Evolutionary conservation across 2,888 invertebrate species (phyloP), one percentile per base, ranked within the genome.

Genomic region (Phyllotreta cruciferae): DNA sequence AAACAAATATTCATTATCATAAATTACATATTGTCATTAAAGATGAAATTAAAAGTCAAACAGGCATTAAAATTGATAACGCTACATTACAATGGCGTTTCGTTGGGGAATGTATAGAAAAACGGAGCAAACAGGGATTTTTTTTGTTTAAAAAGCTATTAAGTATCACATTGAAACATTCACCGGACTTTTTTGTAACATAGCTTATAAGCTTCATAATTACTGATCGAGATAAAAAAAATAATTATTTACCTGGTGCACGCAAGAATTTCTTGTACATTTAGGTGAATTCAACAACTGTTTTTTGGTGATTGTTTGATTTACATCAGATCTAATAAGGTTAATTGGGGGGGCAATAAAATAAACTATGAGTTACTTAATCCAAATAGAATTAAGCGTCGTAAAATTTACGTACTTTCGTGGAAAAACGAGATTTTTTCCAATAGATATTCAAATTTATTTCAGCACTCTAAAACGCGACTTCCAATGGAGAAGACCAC

Each of bases 11-110:
- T 63, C 62, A 65, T 63, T 65, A 66, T 67, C 65, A 70, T 67
- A 70, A 66, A 70, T 70, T 70, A 70, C 64, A 63, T 66, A 67
- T 67, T 68, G 70, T 70, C 70, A 68, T 60, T 60, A 66, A 53
- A 67, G 63, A 63, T 55, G 38, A 65, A 45, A 47, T 61, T 55
- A 56, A 60, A 36, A 35, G 38, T 24, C 57, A 62, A 61, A 68
- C 62, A 68, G 53, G 37, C 56, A 44, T 65, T 55, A 44, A 52
- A 57, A 62, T 52, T 60, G 52, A 64, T 57, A 64, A 56, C 13
- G 36, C 39, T 11, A 13, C 9, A 37, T 47, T 45, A 44, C 38
- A 56, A 36, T 49, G 49, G 49, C n/a, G 49, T 49, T n/a, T 47
- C 24, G 24, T 24, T 24, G 24, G 24, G 24, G 24, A 24, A 24